Evolutionary conservation across 1,140 invertebrate genomes (phyloP).

Genomic region (Brachionus manjavacas): DNA sequence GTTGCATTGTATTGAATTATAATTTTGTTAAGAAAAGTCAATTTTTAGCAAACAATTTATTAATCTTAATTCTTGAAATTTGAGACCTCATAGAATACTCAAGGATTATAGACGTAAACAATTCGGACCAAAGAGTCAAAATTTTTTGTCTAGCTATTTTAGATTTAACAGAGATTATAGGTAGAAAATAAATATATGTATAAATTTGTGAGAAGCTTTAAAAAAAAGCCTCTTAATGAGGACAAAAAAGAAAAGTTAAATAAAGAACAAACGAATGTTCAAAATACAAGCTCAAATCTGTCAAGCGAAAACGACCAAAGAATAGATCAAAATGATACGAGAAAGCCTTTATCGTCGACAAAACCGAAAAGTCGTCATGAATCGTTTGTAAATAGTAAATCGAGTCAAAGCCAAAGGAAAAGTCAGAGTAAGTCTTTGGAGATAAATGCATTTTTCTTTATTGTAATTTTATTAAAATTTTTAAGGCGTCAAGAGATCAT

Average conservation of each 20-base stretch:
- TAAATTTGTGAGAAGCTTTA: constrained; percentile 37
- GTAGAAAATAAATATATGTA: background rate
- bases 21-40: background rate
- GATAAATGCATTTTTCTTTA: background rate
- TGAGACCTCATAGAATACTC: background rate
- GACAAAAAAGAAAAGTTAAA: background rate
- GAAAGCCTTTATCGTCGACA: background rate
- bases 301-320: background rate
- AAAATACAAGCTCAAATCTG: background rate
- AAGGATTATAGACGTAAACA: background rate
- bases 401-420: background rate
- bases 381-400: background rate
- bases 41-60: background rate
- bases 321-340: background rate
- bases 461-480: background rate
- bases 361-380: constrained; percentile 7
- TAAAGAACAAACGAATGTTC: background rate
- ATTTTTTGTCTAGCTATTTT: background rate
- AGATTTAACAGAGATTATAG: constrained; percentile 27
- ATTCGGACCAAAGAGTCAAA: background rate
- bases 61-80: background rate
- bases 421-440: background rate
- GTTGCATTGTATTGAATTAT: background rate
- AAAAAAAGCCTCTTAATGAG: constrained; percentile 27
- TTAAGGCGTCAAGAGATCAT: constrained; percentile 3